phyloP scores from a whole-genome alignment of 2,888 invertebrate genomes.

The Chirona hameri region DNA sequence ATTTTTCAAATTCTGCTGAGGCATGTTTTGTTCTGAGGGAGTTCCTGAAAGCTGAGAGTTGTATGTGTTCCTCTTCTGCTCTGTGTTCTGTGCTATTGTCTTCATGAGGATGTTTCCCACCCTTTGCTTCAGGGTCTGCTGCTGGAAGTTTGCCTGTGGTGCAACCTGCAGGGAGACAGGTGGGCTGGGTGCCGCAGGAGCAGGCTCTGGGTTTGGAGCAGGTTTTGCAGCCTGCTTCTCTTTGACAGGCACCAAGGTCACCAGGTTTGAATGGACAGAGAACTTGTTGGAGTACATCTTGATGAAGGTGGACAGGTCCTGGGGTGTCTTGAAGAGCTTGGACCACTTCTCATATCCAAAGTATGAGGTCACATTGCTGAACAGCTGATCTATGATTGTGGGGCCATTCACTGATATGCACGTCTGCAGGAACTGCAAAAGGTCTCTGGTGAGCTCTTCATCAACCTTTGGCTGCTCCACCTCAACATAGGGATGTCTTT shows the following conservation, averaged over 20 bases:
- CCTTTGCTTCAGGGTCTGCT: slow-evolving; percentile 79
- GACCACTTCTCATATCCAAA: slow-evolving; percentile 63
- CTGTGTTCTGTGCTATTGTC: slow-evolving; percentile 77
- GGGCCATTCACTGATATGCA: slow-evolving; percentile 64
- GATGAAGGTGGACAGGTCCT: slow-evolving; percentile 83
- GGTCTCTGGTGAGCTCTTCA: slow-evolving; percentile 68
- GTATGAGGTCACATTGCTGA: slow-evolving; percentile 67
- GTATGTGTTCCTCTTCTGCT: not conserved
- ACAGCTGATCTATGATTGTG: slow-evolving; percentile 79
- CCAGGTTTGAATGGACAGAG: slow-evolving; percentile 87
- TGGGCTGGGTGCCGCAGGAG: not conserved
- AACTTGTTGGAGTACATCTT: slow-evolving; percentile 92
- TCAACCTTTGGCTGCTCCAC: slow-evolving; percentile 74
- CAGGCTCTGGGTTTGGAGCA: not conserved
- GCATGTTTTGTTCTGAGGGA: slow-evolving; percentile 33
- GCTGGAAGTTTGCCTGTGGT: slow-evolving; percentile 47
- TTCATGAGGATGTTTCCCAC: slow-evolving; percentile 83
- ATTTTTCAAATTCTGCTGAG: slow-evolving; percentile 60
- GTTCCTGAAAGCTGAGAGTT: not conserved
- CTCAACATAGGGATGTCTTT: slow-evolving; percentile 51
- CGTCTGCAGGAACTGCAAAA: slow-evolving; percentile 76
- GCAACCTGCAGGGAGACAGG: not conserved
- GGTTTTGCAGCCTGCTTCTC: slow-evolving; percentile 27
- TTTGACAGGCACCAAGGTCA: slow-evolving; percentile 56
- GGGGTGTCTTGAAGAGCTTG: slow-evolving; percentile 76